These are phyloP conservation scores for Scelioninae gen. 2 DNA, from an alignment of 2,888 invertebrate species.

Conservation along the genomic window DNA sequence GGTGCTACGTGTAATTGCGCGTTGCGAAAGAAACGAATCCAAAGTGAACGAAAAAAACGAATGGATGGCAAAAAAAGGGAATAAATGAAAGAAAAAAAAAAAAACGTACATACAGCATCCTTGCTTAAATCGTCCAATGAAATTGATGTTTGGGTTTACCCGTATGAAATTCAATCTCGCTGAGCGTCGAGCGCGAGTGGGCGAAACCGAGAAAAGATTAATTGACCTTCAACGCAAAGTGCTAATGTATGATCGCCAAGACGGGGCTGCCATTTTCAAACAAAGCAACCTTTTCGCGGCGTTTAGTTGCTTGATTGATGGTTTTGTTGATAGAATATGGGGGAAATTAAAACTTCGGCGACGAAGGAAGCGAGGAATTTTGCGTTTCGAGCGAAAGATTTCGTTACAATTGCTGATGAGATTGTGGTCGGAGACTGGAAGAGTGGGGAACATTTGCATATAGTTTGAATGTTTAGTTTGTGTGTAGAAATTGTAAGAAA, in stretches of 20 bases:
- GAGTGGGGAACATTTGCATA: too few relatives aligned
- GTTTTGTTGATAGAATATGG: conserved; percentile 11
- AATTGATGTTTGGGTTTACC: conserved; percentile 19
- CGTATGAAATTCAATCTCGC: conserved; percentile 35
- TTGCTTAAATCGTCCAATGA: conserved; percentile 35
- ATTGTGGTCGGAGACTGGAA: too few relatives aligned
- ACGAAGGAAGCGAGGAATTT: not conserved
- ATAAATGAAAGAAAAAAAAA: too few relatives aligned
- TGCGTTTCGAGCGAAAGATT: not conserved
- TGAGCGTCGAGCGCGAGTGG: conserved; percentile 26
- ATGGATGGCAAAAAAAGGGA: conserved; percentile 11
- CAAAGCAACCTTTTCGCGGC: conserved; percentile 18
- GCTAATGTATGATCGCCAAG: conserved; percentile 41
- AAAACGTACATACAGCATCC: too few relatives aligned
- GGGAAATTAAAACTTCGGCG: not conserved
- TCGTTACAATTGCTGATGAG: too few relatives aligned
- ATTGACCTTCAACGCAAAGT: conserved; percentile 46
- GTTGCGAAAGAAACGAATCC: not conserved
- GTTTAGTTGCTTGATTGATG: conserved; percentile 15
- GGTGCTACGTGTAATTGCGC: conserved; percentile 19
- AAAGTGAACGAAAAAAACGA: too few relatives aligned
- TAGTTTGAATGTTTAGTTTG: too few relatives aligned
- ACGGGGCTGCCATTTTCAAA: conserved; percentile 8
- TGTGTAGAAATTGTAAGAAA: too few relatives aligned
- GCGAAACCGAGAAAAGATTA: conserved; percentile 43